Evolutionary conservation across 2,797 vertebrate genomes (phyloP), one percentile per base, ranked within the genome.

Genomic region (Peromyscus aztecus): DNA sequence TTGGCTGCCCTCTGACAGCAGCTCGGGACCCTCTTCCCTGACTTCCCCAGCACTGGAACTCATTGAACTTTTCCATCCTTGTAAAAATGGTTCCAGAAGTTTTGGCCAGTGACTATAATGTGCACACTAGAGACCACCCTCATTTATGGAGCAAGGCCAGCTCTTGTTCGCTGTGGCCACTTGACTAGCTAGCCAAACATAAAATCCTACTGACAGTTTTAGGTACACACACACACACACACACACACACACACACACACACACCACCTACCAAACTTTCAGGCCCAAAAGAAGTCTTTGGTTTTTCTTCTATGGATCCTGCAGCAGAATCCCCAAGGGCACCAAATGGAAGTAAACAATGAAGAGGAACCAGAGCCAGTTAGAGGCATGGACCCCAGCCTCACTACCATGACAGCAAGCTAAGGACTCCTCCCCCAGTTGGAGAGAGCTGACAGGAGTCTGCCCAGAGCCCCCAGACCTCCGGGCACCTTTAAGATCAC

Each of bases 401-500:
- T 57, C 27, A 7, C 6, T 14, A 19, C 40, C 4, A 8, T 67
- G 55, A 61, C 49, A 65, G 40, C 10, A 49, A 16, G 23, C 76
- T 46, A 67, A 43, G 1, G 24, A 12, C 10, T 69, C 40, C 49
- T 84, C 19, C 52, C 37, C 71, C 1, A 49, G 4, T 43, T 55
- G 0, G 0, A 55, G 63, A 87, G 11, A 49, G 27, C 23, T 73
- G 9, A 0, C 7, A 37, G 14, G n/a, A 17, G n/a, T 67, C 57
- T 23, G 6, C 34, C 52, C 67, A 14, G 73, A 67, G 77, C 52
- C 31, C n/a, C 46, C 19, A n/a, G 43, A 73, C 34, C 75, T 91
- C 75, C 14, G 37, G 31, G 63, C 2, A 16, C 49, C 52, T 71
- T 21, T 71, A 69, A 71, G 63, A 49, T 61, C 52, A 40, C 37